Conservation (phyloP, 2,888 invertebrate genomes). For the Meteorus colon region DNA sequence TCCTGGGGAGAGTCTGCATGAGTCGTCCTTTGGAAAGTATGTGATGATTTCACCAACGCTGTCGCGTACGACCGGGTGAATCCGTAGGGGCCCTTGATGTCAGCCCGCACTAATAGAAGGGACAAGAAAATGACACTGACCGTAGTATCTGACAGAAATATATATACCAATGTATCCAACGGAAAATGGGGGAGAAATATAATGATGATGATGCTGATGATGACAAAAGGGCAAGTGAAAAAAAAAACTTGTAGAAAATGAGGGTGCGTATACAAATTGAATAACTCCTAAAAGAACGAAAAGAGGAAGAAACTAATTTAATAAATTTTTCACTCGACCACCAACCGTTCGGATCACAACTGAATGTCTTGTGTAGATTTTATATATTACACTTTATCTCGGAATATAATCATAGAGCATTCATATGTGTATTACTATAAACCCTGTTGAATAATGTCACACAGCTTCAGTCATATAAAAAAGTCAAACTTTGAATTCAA, state of each 20-base stretch:
- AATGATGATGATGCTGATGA: background rate
- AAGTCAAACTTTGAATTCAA: background rate
- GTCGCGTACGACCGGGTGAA: background rate
- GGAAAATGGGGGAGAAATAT: background rate
- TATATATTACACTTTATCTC: constrained; percentile 30
- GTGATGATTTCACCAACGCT: background rate
- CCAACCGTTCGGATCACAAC: constrained; percentile 35
- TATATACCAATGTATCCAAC: background rate
- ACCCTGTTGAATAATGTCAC: background rate
- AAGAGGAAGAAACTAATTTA: constrained; percentile 9
- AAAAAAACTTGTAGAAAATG: background rate
- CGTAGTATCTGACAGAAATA: background rate
- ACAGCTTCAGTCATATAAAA: constrained; percentile 6
- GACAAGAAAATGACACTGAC: background rate
- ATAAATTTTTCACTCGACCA: constrained; percentile 29
- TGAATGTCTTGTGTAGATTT: constrained; percentile 2
- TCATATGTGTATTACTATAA: background rate
- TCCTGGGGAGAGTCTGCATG: constrained; percentile 29
- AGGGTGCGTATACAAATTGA: constrained; percentile 3
- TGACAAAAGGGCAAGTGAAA: background rate
- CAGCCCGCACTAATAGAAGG: background rate
- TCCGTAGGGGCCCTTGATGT: background rate
- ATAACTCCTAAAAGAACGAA: constrained; percentile 9
- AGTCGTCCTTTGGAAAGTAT: constrained; percentile 19
- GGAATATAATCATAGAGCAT: constrained; percentile 36